Evolutionary conservation across 1,140 invertebrate genomes (phyloP).

Genomic region (Batillaria attramentaria): DNA sequence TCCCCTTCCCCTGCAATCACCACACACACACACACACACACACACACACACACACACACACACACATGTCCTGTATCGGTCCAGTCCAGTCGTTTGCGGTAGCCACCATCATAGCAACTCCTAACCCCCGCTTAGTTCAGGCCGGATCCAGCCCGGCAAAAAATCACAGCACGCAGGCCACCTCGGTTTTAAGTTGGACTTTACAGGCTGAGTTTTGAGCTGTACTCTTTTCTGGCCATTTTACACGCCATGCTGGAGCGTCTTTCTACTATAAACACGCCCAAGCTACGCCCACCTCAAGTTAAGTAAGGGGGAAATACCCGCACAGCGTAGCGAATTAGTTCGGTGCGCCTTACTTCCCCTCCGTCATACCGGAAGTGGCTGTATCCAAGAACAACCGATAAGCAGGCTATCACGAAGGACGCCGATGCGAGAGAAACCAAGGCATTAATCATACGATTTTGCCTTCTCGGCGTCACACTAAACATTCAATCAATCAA

Average conservation of each 20-base stretch:
- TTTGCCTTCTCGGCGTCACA: no score
- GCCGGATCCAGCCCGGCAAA: no score
- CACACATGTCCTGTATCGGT: no score
- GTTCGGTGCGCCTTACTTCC: not conserved
- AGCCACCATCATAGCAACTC: not conserved
- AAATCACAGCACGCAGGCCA: not conserved
- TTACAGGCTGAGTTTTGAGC: not conserved
- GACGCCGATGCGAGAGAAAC: not conserved
- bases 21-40: not conserved
- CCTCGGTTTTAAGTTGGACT: not conserved
- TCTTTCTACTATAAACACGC: not conserved
- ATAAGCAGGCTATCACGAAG: not conserved
- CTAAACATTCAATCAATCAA: not conserved
- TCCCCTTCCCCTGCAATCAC: no score
- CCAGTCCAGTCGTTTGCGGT: no score
- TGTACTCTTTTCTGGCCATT: not conserved
- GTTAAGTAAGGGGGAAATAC: not conserved
- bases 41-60: slow-evolving; percentile 1
- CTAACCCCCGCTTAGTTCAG: not conserved
- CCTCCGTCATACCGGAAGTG: not conserved
- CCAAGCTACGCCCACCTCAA: not conserved
- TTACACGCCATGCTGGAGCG: not conserved
- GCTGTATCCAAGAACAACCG: slow-evolving; percentile 4
- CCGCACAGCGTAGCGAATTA: not conserved
- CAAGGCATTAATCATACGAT: not conserved